phyloP scores from a whole-genome alignment of 2,888 invertebrate species.

The Caenorhabditis plicata region DNA sequence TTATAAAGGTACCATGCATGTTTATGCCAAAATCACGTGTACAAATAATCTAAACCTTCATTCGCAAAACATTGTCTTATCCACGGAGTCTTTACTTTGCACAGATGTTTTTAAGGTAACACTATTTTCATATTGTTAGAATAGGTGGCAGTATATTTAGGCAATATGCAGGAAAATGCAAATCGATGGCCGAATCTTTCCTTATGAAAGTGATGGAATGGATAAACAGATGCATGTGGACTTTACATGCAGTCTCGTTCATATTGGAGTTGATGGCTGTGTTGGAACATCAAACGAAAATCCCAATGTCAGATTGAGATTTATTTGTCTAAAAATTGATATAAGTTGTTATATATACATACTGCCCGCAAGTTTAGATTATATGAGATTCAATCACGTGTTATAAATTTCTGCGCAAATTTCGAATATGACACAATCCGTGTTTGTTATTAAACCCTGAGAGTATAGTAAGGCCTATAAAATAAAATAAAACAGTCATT shows the following conservation, averaged over 20 bases:
- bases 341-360: too few relatives aligned
- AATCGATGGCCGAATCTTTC: constrained; percentile 45
- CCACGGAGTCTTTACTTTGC: constrained; percentile 41
- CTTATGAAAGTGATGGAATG: constrained; percentile 15
- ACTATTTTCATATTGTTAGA: background rate
- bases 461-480: too few relatives aligned
- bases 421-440: too few relatives aligned
- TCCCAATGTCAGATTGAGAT: too few relatives aligned
- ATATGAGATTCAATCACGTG: too few relatives aligned
- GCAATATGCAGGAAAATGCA: constrained; percentile 38
- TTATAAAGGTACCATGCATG: constrained; percentile 38
- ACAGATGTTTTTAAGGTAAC: constrained; percentile 37
- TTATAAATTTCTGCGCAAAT: too few relatives aligned
- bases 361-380: too few relatives aligned
- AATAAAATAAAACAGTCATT: too few relatives aligned
- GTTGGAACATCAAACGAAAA: too few relatives aligned
- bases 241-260: constrained; percentile 31
- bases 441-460: too few relatives aligned
- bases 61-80: constrained; percentile 44
- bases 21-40: constrained; percentile 40
- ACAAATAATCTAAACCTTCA: constrained; percentile 24
- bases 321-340: too few relatives aligned
- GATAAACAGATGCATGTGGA: constrained; percentile 27
- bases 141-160: constrained; percentile 4
- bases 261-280: constrained; percentile 48